A percentile compares a stretch with the other conserved stretches of the same genome.
Conservation (phyloP, 2,888 invertebrate genomes). For the Eristalis pertinax region DNA sequence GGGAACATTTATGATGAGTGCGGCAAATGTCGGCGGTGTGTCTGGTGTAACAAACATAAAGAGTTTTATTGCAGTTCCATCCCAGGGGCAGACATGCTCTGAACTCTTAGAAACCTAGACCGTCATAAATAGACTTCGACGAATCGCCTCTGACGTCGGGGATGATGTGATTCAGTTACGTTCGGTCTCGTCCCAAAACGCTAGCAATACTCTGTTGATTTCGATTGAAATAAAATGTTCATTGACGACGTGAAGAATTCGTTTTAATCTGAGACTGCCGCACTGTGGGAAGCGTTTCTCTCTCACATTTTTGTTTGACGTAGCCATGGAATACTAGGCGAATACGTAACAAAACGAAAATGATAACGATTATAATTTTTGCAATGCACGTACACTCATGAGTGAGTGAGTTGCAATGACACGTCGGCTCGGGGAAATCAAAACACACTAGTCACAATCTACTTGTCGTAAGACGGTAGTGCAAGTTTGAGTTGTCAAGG, state of each 20-base stretch:
- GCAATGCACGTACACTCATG: neutral
- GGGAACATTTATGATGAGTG: neutral
- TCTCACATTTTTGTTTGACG: neutral
- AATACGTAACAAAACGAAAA: neutral
- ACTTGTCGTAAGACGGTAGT: neutral
- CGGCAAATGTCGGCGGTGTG: neutral
- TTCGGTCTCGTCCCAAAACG: neutral
- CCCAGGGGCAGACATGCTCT: neutral
- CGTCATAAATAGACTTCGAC: neutral
- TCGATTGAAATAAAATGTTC: constrained; percentile 18
- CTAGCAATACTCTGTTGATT: neutral
- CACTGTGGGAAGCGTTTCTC: neutral
- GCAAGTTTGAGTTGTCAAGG: neutral
- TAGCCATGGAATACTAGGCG: neutral
- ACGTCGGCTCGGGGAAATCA: neutral
- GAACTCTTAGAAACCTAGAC: neutral
- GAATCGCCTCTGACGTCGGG: neutral
- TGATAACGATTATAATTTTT: neutral
- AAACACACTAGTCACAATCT: neutral
- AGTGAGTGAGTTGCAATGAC: neutral
- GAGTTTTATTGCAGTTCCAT: neutral
- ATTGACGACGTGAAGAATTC: neutral
- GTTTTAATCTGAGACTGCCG: neutral
- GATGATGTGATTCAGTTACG: neutral
- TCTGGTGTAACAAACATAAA: neutral